Percentiles rank a stretch among this genome's conserved stretches.
Conservation (phyloP, 2,888 invertebrate genomes). For the Apocheima hispidaria region DNA sequence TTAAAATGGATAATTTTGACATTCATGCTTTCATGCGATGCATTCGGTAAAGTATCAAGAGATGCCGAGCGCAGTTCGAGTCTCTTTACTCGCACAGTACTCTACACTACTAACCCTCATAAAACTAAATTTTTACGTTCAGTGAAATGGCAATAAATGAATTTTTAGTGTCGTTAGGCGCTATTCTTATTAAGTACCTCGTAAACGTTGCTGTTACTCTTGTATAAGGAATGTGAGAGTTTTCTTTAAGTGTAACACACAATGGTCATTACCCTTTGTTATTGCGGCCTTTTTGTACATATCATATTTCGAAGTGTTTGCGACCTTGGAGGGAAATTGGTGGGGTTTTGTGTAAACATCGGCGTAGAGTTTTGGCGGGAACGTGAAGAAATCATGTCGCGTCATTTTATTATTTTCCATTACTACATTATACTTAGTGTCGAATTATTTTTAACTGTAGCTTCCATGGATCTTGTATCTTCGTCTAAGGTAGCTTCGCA, state of each 20-base stretch:
- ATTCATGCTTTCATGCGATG: no score
- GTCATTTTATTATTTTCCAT: no score
- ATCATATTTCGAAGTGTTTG: conserved; percentile 28
- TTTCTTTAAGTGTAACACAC: conserved; percentile 31
- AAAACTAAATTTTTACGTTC: conserved; percentile 49
- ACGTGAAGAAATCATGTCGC: no score
- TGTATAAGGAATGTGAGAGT: conserved; percentile 33
- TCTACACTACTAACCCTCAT: conserved; percentile 17
- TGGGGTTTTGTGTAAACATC: conserved; percentile 26
- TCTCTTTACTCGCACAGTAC: conserved; percentile 3
- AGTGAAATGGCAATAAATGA: conserved; percentile 61
- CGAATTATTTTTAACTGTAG: no score
- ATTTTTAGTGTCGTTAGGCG: conserved; percentile 63
- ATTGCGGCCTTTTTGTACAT: conserved; percentile 21
- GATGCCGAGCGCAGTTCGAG: not conserved
- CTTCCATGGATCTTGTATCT: no score
- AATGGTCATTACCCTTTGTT: conserved; percentile 31
- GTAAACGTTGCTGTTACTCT: conserved; percentile 44
- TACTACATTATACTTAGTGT: no score
- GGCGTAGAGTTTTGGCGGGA: no score
- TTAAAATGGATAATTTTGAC: no score
- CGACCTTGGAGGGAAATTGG: conserved; percentile 17
- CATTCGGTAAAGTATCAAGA: not conserved
- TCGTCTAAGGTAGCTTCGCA: no score
- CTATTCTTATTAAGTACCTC: conserved; percentile 63